Evolutionary conservation across 1,140 invertebrate species (phyloP).

Genomic region (Meloidogyne hapla): DNA sequence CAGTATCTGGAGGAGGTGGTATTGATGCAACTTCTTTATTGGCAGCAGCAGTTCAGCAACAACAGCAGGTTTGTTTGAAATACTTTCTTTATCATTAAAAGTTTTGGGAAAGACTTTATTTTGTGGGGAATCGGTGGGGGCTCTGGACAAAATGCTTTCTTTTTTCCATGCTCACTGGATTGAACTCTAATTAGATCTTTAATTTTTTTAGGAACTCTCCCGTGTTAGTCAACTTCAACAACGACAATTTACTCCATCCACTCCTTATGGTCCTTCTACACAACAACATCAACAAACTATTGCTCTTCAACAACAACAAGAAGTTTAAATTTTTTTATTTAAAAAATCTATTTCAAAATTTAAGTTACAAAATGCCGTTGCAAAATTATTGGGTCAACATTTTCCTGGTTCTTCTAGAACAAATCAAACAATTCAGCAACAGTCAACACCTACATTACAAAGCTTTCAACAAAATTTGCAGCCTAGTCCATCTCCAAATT

Average conservation of each 20-base stretch:
- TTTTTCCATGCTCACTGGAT: too few relatives aligned
- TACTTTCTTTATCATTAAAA: too few relatives aligned
- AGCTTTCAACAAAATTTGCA: not conserved
- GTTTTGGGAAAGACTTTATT: too few relatives aligned
- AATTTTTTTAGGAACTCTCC: not conserved
- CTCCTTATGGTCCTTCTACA: conserved; percentile 3
- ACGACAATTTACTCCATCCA: not conserved
- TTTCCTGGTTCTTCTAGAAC: not conserved
- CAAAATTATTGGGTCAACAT: conserved; percentile 15
- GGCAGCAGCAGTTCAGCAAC: not conserved
- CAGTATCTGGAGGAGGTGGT: not conserved
- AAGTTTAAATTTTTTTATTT: conserved; percentile 4
- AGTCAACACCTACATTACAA: not conserved
- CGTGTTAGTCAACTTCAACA: not conserved
- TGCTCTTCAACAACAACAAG: conserved; percentile 24
- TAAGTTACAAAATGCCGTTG: conserved; percentile 25
- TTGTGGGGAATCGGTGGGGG: too few relatives aligned
- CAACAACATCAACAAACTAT: conserved; percentile 19
- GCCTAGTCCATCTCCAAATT: conserved; percentile 11
- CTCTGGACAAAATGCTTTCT: too few relatives aligned
- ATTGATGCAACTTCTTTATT: not conserved
- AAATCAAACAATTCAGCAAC: not conserved
- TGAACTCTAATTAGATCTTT: not conserved
- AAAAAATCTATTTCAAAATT: conserved; percentile 1
- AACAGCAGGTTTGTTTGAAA: not conserved